Evolutionary conservation across 2,113 vertebrate genomes (phyloP), one percentile per base, ranked within the genome.

Genomic region (Manacus vitellinus): DNA sequence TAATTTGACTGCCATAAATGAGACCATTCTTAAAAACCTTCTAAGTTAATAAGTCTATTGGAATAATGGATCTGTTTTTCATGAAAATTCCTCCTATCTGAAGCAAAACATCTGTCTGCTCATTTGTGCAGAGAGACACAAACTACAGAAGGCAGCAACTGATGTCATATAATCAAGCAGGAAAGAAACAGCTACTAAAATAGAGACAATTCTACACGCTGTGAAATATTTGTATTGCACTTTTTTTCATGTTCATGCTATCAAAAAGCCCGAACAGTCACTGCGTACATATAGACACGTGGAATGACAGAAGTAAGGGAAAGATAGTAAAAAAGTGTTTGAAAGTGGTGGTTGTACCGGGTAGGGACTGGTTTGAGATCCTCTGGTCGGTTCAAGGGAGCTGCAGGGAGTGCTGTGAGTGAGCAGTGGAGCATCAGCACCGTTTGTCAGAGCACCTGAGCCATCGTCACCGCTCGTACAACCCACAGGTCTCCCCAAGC

Each of bases 1-100:
- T 27, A 92, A 93, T 91, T 94, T 88, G 66, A 87, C 80, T 67
- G 81, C 19, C 46, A 82, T 77, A 89, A 85, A 84, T 79, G 70
- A 95, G 30, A 88, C 41, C 8, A 9, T 22, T 55, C 20, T 82
- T 43, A 20, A 62, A 91, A 89, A 54, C 14, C 17, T 83, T 78
- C 25, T 37, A 27, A 56, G 20, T 90, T 85, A 91, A 6, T 58
- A 76, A 54, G 23, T 74, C 46, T 78, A 9, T 25, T 67, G 30
- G 22, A 92, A 49, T 74, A 85, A 88, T 23, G 3, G 30, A 72
- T 39, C 17, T 54, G 12, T 13, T 92, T 79, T 82, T 80, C 14
- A 62, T 55, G 51, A 51, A 49, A 65, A 39, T 8, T n/a, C 77
- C 65, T 77, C 10, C 3, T 58, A 27, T 28, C 39, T 41, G 66